Conservation (phyloP, 2,888 invertebrate species). For the Pseudolycoriella hygida region DNA sequence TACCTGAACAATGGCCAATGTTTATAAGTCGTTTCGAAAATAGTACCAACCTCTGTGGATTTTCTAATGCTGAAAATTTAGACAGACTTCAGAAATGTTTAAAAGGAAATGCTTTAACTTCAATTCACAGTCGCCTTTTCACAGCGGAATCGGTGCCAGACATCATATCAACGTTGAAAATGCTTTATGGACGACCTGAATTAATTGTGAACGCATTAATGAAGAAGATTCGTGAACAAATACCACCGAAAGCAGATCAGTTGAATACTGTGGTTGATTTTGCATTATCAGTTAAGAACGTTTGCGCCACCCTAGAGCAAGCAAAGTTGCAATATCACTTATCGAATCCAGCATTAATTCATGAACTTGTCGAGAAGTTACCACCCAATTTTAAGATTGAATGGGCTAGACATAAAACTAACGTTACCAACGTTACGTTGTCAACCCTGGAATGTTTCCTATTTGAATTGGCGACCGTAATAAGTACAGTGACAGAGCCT, state of each 20-base stretch:
- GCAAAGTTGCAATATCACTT: neutral
- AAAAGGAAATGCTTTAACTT: neutral
- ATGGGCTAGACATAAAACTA: neutral
- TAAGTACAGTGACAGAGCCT: too few relatives aligned
- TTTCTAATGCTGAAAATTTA: too few relatives aligned
- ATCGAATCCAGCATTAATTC: neutral
- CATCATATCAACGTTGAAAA: neutral
- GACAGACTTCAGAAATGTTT: slow-evolving; percentile 4
- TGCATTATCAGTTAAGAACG: neutral
- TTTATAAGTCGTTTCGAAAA: too few relatives aligned
- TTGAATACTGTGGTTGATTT: neutral
- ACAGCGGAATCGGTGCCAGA: neutral
- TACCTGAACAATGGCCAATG: too few relatives aligned
- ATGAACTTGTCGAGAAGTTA: neutral
- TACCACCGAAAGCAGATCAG: neutral
- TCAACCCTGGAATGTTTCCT: too few relatives aligned
- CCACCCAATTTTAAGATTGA: neutral
- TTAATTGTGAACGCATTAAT: neutral
- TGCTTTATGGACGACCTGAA: slow-evolving; percentile 1
- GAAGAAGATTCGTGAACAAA: neutral
- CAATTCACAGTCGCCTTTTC: neutral
- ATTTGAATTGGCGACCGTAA: too few relatives aligned
- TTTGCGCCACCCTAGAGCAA: neutral
- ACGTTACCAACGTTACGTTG: too few relatives aligned
- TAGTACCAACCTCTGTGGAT: too few relatives aligned